Evolutionary conservation across 2,888 invertebrate species (phyloP), one percentile per base, ranked within the genome.

Genomic region (Ellobium chinense): DNA sequence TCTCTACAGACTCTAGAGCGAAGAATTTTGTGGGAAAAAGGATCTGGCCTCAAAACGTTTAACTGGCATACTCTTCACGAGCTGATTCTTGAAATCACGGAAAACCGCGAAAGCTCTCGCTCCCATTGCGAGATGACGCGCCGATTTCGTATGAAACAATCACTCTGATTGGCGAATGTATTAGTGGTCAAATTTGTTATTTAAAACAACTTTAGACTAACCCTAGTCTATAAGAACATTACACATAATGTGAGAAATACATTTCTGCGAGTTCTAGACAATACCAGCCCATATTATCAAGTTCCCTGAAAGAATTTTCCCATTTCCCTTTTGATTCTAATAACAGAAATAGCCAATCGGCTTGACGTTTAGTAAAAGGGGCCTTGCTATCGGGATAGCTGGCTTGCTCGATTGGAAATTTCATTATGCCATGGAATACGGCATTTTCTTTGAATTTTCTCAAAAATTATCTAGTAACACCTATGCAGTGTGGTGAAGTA

Each of bases 391-490:
- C 29, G 39, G 65, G 68, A 63, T 56, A 36, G 74, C 80, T 60
- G 63, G 80, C 65, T 62, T 75, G 56, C 80, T 75, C 75, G 80
- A 80, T 80, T 69, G 80, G 75, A 80, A 80, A 75, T 80, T 75
- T 69, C 80, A 75, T 70, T 46, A 69, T 69, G 60, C 24, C 36
- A 54, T 46, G 24, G 34, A n/a, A 54, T 75, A 54, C 36, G 56
- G 27, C 58, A 12, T 37, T 12, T 2, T 63, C 27, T 36, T 36
- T 14, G 46, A 14, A 65, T 54, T 72, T 46, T 36, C n/a, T 34
- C 34, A 54, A 56, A 65, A 63, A 56, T 63, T 29, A 37, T 78
- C 27, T 39, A 62, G 70, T 65, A 62, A 29, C 37, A 56, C 18
- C 27, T 29, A 31, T 70, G 39, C 21, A 62, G 1, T 70, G 34